Base-by-base conservation (phyloP, 2,888 invertebrate genomes). In the Caenorhabditis panamensis region DNA sequence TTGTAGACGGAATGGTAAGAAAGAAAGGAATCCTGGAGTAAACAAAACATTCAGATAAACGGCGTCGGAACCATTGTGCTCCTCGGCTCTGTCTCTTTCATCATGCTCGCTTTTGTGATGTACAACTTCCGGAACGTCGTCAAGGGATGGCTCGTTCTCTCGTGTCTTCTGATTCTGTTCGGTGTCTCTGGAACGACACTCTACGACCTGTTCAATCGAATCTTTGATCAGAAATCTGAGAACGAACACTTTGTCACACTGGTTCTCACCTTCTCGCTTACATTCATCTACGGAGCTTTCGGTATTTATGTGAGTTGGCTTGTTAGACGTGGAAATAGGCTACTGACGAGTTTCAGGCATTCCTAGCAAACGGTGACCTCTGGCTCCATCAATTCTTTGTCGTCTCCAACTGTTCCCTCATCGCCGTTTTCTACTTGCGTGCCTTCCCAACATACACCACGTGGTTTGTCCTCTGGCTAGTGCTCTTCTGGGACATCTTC, bases 401-500 rank as follows among this genome's bases (percentile, higher is more conserved):
- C 22, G 66, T 88, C 41, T 22, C 64, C 62, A 88, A 88, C 62
- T 88, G 88, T 69, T 84, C 88, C 8, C 59, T 88, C 24, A 83
- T 88, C 22, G 85, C 88, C 2, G 67, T 86, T 13, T 87, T 84
- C 71, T 88, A 88, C 53, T 78, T 88, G 20, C 58, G 86, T 22
- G 76, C 82, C 37, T 82, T 88, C 41, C 88, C 88, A 4, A 79
- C 75, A 8, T 56, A 84, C 44, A 88, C 88, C 13, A 78, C 86
- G 1, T 87, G 88, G 88, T 86, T 88, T 47, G 71, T 87, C 1
- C 73, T 87, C n/a, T 79, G 79, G 36, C 66, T 71, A 16, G 84
- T 87, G 6, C 82, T 84, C 16, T 66, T 83, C 18, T 88, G 87
- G 88, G 87, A 88, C 44, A 47, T 85, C 1, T 88, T 88, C 59